phyloP scores from a whole-genome alignment of 2,113 vertebrate species.

The Mastomys natalensis region DNA sequence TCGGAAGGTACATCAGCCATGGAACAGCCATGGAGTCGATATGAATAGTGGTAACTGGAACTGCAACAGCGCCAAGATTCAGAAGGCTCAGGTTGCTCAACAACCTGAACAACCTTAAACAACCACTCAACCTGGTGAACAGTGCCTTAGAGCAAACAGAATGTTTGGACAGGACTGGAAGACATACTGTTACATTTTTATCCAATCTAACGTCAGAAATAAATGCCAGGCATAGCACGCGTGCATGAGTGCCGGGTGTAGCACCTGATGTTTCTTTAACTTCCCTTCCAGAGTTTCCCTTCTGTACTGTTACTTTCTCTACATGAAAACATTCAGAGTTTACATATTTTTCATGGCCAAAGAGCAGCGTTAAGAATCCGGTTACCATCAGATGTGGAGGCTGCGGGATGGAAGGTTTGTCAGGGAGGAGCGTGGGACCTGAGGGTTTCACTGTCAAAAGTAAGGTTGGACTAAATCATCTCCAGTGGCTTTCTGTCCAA shows the following conservation, averaged over 20 bases:
- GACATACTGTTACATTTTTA: neutral
- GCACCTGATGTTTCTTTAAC: neutral
- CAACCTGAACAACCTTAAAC: too few species aligned
- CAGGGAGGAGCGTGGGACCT: neutral
- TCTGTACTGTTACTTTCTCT: constrained; percentile 13
- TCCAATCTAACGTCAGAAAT: neutral
- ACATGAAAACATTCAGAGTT: neutral
- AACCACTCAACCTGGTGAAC: neutral
- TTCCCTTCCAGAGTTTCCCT: constrained; percentile 26
- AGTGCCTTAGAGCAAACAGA: neutral
- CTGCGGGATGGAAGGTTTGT: neutral
- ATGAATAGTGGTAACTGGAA: too few species aligned
- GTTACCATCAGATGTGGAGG: neutral
- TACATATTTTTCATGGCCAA: neutral
- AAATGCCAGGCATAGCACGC: neutral
- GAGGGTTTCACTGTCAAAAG: neutral
- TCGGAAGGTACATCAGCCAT: too few species aligned
- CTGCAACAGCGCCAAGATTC: neutral
- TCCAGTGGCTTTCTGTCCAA: neutral
- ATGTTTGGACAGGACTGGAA: neutral
- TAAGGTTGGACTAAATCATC: neutral
- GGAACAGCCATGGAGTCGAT: too few species aligned
- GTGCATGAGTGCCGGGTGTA: too few species aligned
- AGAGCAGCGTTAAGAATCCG: neutral
- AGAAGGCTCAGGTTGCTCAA: too few species aligned